Conservation (phyloP, 1,140 invertebrate species). For the Drosophila equinoxialis region DNA sequence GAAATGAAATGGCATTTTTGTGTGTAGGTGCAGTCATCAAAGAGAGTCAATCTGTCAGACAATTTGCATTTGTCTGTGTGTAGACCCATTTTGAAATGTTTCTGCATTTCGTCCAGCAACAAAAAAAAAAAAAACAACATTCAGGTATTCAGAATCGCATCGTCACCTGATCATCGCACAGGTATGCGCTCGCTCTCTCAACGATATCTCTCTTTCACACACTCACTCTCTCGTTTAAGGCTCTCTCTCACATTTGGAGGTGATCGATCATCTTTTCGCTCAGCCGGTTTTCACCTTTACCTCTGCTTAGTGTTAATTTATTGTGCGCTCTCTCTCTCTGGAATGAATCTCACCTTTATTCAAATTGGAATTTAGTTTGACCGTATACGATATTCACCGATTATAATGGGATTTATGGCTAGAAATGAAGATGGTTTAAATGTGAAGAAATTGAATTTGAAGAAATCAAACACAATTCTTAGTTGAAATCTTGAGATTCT, state of each 20-base stretch:
- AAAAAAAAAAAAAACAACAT: conserved; percentile 2
- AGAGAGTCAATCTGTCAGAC: conserved; percentile 27
- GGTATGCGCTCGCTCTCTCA: conserved; percentile 43
- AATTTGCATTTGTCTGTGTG: conserved; percentile 15
- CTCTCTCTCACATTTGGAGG: conserved; percentile 35
- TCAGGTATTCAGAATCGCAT: conserved; percentile 25
- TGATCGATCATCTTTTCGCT: conserved; percentile 77
- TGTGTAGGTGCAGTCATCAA: conserved; percentile 18
- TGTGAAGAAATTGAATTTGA: conserved; percentile 22
- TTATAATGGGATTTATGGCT: background rate
- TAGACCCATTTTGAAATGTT: conserved; percentile 71
- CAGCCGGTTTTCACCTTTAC: conserved; percentile 55
- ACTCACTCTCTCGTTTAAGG: conserved; percentile 7
- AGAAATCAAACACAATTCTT: conserved; percentile 33
- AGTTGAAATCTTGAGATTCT: conserved; percentile 3
- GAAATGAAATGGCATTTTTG: conserved; percentile 49
- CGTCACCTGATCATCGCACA: conserved; percentile 47
- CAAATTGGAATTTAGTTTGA: conserved; percentile 63
- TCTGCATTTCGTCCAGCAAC: background rate
- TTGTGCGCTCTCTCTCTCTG: conserved; percentile 49
- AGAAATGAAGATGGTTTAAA: background rate
- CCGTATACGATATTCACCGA: conserved; percentile 69
- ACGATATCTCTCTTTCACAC: conserved; percentile 17
- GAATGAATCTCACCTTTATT: conserved; percentile 76
- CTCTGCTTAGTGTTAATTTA: conserved; percentile 62